Evolutionary conservation across 1,140 invertebrate species (phyloP), one percentile per base, ranked within the genome.

Genomic region (Aphelenchoides besseyi): DNA sequence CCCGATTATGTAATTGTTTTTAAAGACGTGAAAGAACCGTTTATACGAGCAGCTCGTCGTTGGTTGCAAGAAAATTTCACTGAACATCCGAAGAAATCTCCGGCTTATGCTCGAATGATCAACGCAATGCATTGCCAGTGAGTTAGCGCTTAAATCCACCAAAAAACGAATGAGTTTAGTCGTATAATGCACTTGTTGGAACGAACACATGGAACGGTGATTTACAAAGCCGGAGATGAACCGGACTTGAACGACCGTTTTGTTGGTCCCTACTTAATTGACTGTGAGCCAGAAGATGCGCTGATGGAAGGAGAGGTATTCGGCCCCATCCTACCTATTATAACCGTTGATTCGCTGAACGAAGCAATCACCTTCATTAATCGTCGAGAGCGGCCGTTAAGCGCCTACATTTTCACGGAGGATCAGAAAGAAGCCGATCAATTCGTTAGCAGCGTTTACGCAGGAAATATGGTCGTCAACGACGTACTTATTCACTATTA

Each of bases 11-110:
- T 70, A 8, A 28, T 59, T 3, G 75, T 59, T 77, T 83, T n/a
- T 41, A 9, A 16, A 52, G 35, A 66, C 12, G 30, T 66, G 12
- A 79, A 84, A 8, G 75, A 88, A 79, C 84, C 86, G 37, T 77
- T 89, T 71, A 78, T 95, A 12, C 86, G 89, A 32, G 79, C 79
- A 3, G 68, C 87, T 32, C 85, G 82, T 41, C 76, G 79, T 52
- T 85, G 91, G 32, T 76, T 97, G 0, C 88, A 89, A 57, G 90
- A 94, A 77, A 97, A 92, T 90, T 98, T 92, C 84, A 91, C 92
- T 12, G 86, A 89, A 30, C 77, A 80, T 2, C 68, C 87, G 33
- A 85, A 82, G 48, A 79, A 82, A 61, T 92, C 90, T 61, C 89
- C 90, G 0, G 92, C 95, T 87, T 90, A 92, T 33, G 89, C 90